Conservation (phyloP, 2,888 invertebrate genomes). For the Leptopilina myrica region DNA sequence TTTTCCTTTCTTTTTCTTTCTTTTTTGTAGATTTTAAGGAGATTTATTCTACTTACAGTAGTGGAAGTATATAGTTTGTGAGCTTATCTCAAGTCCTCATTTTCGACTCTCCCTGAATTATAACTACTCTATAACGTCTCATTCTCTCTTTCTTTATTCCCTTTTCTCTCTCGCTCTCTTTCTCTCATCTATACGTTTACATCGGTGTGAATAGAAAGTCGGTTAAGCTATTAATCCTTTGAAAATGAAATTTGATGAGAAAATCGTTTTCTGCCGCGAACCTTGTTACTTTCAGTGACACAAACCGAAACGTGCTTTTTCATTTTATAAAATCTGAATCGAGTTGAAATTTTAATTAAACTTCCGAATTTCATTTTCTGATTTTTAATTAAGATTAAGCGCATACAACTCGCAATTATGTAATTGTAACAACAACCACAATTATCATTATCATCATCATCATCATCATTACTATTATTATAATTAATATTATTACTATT, state of each 20-base stretch:
- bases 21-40: neutral
- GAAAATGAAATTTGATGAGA: slow-evolving; percentile 49
- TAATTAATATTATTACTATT: too few species aligned
- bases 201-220: slow-evolving; percentile 38
- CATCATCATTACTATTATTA: too few species aligned
- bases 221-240: slow-evolving; percentile 50
- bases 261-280: slow-evolving; percentile 49
- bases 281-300: slow-evolving; percentile 38
- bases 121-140: slow-evolving; percentile 8
- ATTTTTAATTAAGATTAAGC: slow-evolving; percentile 28
- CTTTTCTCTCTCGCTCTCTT: too few species aligned
- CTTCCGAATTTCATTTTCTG: slow-evolving; percentile 19
- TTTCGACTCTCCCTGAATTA: slow-evolving; percentile 2
- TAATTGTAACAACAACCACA: neutral
- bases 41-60: slow-evolving; percentile 4
- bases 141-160: too few species aligned
- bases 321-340: slow-evolving; percentile 21
- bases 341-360: slow-evolving; percentile 22
- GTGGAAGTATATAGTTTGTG: slow-evolving; percentile 1
- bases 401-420: neutral
- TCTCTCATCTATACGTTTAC: slow-evolving; percentile 30
- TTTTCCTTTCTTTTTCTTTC: neutral
- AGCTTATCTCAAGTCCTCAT: slow-evolving; percentile 3
- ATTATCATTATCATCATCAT: too few species aligned
- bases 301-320: slow-evolving; percentile 40